Conservation (phyloP, 2,797 vertebrate species). For the Zalophus californianus region DNA sequence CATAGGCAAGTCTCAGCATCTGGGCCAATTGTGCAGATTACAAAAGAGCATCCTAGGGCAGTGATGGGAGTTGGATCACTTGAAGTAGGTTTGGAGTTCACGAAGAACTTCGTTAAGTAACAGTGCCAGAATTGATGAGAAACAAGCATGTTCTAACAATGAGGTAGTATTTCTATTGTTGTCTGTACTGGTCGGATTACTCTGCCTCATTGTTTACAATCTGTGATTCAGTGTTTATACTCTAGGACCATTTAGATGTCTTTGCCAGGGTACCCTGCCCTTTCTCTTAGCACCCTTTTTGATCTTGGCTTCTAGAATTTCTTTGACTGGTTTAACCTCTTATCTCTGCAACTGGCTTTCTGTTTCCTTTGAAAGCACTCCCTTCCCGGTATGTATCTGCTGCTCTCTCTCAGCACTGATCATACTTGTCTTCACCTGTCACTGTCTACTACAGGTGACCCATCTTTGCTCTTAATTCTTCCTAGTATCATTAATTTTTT, state of each 20-base stretch:
- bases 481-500: neutral
- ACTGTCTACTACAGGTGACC: neutral
- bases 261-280: slow-evolving; percentile 51
- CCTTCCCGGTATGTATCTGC: neutral
- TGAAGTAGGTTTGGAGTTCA: slow-evolving; percentile 15
- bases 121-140: slow-evolving; percentile 36
- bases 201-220: slow-evolving; percentile 54
- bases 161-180: slow-evolving; percentile 56
- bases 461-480: neutral
- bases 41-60: neutral
- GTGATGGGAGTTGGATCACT: neutral
- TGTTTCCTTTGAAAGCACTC: slow-evolving; percentile 63
- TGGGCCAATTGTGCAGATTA: neutral
- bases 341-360: slow-evolving; percentile 28
- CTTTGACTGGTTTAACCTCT: slow-evolving; percentile 52
- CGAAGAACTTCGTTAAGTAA: neutral
- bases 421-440: neutral
- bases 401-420: neutral
- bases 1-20: neutral
- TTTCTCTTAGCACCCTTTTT: slow-evolving; percentile 54
- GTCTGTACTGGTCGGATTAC: slow-evolving; percentile 40
- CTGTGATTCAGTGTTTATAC: slow-evolving; percentile 22
- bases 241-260: slow-evolving; percentile 19
- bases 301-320: slow-evolving; percentile 63
- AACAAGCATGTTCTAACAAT: slow-evolving; percentile 56